Percentiles rank a stretch among this genome's conserved stretches.
Conservation (phyloP, 2,113 vertebrate species). For the Theropithecus gelada region DNA sequence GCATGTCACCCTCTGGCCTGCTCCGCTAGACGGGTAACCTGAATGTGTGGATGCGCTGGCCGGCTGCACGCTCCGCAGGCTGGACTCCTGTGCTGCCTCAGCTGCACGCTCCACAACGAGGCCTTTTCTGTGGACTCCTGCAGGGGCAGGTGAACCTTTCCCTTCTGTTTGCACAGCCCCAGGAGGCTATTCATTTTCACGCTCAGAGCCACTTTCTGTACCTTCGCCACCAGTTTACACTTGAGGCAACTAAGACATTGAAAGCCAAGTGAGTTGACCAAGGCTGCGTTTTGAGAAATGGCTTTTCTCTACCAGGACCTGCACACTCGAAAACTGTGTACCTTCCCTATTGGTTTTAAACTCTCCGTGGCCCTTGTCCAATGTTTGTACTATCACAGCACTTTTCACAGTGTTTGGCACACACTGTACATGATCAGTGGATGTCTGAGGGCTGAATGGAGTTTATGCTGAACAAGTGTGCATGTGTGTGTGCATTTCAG, state of each 20-base stretch:
- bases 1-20: too few species aligned
- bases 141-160: background rate
- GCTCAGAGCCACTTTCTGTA: background rate
- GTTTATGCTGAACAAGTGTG: background rate
- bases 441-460: background rate
- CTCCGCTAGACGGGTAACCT: too few species aligned
- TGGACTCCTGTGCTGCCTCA: background rate
- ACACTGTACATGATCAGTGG: background rate
- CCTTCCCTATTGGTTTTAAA: background rate
- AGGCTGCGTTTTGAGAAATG: background rate
- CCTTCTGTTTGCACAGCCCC: background rate
- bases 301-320: background rate
- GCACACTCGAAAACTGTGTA: background rate
- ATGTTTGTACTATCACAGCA: background rate
- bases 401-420: background rate
- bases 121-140: background rate
- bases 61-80: too few species aligned
- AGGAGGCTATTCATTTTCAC: background rate
- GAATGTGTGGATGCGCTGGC: too few species aligned
- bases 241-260: background rate
- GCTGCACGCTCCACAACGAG: background rate
- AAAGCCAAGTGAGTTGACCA: background rate
- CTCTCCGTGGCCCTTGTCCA: background rate
- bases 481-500: background rate
- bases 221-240: background rate